These are phyloP conservation scores for Molossus alvarezi DNA, from an alignment of 2,797 vertebrate genomes.

Conservation along the genomic window DNA sequence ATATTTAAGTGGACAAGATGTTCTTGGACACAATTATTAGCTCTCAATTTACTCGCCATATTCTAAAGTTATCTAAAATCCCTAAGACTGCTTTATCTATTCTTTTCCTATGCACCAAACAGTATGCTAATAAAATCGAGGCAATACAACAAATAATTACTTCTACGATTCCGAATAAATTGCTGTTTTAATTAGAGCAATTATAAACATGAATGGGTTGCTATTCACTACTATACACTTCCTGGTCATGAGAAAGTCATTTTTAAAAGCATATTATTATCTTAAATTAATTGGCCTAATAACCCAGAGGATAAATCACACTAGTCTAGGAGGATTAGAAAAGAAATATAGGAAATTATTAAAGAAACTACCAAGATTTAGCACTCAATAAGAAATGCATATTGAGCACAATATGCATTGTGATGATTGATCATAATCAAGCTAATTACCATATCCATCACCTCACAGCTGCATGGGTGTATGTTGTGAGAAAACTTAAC, in stretches of 20 bases:
- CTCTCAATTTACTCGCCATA: background rate
- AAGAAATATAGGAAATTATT: background rate
- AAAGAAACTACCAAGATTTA: background rate
- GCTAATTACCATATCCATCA: background rate
- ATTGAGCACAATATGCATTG: background rate
- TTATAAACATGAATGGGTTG: slow-evolving; percentile 39
- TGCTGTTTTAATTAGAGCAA: slow-evolving; percentile 64
- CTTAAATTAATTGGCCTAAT: slow-evolving; percentile 4
- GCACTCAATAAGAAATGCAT: background rate
- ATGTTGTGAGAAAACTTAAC: background rate
- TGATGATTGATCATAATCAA: background rate
- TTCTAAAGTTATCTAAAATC: background rate
- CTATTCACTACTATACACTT: background rate
- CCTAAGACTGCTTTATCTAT: background rate
- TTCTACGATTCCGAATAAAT: slow-evolving; percentile 41
- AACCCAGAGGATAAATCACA: background rate
- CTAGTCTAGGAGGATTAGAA: background rate
- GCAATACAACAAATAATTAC: background rate
- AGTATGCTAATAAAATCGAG: slow-evolving; percentile 7
- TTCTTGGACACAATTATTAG: background rate
- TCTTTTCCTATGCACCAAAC: background rate
- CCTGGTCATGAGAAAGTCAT: background rate
- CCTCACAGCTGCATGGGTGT: background rate
- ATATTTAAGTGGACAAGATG: background rate
- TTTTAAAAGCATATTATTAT: background rate